Conservation (phyloP, 2,797 vertebrate species). For the Liparis tanakae region DNA sequence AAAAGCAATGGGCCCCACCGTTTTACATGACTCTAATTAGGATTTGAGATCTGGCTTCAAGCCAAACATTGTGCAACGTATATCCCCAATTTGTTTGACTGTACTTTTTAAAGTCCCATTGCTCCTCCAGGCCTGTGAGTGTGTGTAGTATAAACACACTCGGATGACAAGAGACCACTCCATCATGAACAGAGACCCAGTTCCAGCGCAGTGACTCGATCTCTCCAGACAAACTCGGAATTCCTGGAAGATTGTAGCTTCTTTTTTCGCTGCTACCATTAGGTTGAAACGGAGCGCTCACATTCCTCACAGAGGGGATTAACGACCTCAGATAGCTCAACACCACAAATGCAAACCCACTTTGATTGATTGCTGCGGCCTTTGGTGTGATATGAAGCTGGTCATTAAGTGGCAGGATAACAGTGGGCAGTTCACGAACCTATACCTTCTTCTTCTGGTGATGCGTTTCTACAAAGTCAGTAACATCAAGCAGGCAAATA, state of each 20-base stretch:
- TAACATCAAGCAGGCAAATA: neutral
- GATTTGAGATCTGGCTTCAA: constrained; percentile 38
- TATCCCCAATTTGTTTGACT: constrained; percentile 43
- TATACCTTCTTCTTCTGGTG: constrained; percentile 13
- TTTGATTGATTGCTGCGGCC: constrained; percentile 63
- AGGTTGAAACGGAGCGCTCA: constrained; percentile 67
- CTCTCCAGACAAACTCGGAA: constrained; percentile 56
- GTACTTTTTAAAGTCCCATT: constrained; percentile 43
- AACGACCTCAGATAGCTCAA: constrained; percentile 68
- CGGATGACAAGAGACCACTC: constrained; percentile 68
- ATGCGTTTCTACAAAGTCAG: neutral
- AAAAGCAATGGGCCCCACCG: constrained; percentile 28
- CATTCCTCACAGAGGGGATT: constrained; percentile 69
- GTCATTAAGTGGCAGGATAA: constrained; percentile 68
- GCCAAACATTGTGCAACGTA: constrained; percentile 35
- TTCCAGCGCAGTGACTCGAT: constrained; percentile 52
- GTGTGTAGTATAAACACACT: constrained; percentile 70
- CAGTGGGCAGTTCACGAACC: constrained; percentile 43
- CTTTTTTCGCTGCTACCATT: constrained; percentile 55
- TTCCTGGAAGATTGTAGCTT: constrained; percentile 65
- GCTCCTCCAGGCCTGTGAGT: constrained; percentile 47
- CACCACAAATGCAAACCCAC: constrained; percentile 54
- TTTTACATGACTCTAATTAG: constrained; percentile 41
- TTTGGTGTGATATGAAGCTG: constrained; percentile 64
- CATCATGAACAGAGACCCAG: constrained; percentile 55